These are phyloP conservation scores for Apamea sordens DNA, from an alignment of 2,888 invertebrate genomes.

Conservation along the genomic window DNA sequence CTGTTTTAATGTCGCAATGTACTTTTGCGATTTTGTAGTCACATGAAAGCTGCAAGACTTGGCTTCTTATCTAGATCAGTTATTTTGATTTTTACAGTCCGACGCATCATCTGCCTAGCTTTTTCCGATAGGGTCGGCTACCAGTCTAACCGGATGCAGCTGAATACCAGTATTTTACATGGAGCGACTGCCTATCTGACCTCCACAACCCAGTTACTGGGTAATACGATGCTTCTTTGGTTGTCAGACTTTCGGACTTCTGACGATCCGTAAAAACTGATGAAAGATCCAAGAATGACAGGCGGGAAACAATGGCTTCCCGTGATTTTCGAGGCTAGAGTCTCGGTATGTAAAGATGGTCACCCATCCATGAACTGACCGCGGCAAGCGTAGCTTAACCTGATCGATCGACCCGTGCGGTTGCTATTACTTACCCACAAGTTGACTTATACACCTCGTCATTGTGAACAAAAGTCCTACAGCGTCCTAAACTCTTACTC, in stretches of 20 bases:
- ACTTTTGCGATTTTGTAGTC: slow-evolving; percentile 12
- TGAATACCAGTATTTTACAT: no score
- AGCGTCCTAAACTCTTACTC: background rate
- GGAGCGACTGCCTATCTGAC: no score
- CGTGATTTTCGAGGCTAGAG: background rate
- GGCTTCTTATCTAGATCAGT: background rate
- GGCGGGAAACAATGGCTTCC: no score
- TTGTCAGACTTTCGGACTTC: no score
- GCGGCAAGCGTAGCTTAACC: no score
- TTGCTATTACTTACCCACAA: no score
- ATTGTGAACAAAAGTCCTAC: background rate
- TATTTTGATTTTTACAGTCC: background rate
- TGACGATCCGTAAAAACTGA: no score
- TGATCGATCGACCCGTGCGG: background rate
- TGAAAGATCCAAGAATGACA: no score
- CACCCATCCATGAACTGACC: background rate
- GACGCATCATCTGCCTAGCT: background rate
- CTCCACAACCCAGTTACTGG: no score
- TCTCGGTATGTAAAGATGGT: background rate
- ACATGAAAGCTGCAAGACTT: background rate
- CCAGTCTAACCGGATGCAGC: no score
- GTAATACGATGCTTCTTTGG: no score
- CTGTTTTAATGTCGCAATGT: slow-evolving; percentile 17
- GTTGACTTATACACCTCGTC: no score
- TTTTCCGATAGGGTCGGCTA: background rate